phyloP scores from a whole-genome alignment of 2,113 vertebrate genomes.

The Carlito syrichta region DNA sequence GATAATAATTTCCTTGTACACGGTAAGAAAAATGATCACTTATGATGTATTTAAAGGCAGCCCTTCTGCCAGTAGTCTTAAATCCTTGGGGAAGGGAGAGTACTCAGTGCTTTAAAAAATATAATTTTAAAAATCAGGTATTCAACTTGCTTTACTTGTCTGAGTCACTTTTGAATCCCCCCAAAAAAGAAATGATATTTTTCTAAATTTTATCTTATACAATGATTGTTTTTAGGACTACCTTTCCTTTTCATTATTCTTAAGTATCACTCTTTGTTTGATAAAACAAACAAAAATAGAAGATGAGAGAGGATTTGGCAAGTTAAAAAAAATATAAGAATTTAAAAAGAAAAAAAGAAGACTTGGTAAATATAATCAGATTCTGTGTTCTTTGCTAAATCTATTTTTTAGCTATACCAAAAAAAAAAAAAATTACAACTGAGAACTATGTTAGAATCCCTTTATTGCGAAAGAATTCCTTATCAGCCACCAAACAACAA shows the following conservation, averaged over 20 bases:
- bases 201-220: background rate
- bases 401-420: background rate
- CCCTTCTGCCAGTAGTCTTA: background rate
- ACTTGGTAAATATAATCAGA: background rate
- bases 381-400: background rate
- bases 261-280: background rate
- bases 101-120: background rate
- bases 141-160: background rate
- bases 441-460: background rate
- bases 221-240: background rate
- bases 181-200: background rate
- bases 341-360: background rate
- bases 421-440: background rate
- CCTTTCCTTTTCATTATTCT: background rate
- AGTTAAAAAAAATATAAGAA: background rate
- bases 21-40: background rate
- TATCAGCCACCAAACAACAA: background rate
- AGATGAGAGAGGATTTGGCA: background rate
- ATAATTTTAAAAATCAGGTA: background rate
- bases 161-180: background rate
- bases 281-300: background rate
- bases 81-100: background rate
- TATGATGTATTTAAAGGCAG: background rate
- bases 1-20: background rate
- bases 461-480: background rate